Base-by-base conservation (phyloP, 64 coral and sea anemone genomes). In the Montipora efflorescens region DNA sequence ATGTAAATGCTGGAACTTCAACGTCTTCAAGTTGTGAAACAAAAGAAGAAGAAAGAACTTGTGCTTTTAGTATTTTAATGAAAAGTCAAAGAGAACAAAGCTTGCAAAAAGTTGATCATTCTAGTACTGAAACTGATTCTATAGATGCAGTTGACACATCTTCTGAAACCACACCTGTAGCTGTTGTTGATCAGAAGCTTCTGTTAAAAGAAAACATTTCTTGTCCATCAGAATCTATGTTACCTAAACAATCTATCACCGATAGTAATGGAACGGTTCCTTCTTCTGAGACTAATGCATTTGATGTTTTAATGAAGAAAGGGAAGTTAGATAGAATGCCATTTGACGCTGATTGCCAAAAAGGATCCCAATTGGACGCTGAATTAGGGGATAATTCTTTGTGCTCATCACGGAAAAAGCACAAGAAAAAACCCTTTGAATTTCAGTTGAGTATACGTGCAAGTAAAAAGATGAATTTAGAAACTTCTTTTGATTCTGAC, bases 381-480 rank as follows among this genome's bases (percentile, higher is more conserved):
- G 18, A 86, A 51, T 15, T 7, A 7, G 3, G 6, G 19, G 45
- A 72, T 21, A 72, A 48, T 25, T 5, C 5, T 50, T 66, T 70
- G 7, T 14, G 66, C 14, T 48, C n/a, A 6, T 20, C 36, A 3
- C 48, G 52, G 18, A 70, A 86, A 72, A 72, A 73, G 66, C 7
- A 45, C 64, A 86, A 86, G 82, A 86, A 72, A 50, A 86, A 52
- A 47, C 13, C 82, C 67, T 72, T 86, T 84, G 81, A 84, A 68
- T 84, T 84, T 86, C 36, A 86, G 8, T 22, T 86, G 8, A 86
- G 82, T 25, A 86, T 86, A 48, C 44, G 62, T 52, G 82, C 62
- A 48, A 71, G 82, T 47, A 86, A 49, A 3, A 86, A 71, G n/a
- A 86, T 23, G 3, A 19, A 86, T 20, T 21, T 50, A n/a, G 47